phyloP scores from a whole-genome alignment of 2,113 vertebrate genomes.

The Rhea americana region DNA sequence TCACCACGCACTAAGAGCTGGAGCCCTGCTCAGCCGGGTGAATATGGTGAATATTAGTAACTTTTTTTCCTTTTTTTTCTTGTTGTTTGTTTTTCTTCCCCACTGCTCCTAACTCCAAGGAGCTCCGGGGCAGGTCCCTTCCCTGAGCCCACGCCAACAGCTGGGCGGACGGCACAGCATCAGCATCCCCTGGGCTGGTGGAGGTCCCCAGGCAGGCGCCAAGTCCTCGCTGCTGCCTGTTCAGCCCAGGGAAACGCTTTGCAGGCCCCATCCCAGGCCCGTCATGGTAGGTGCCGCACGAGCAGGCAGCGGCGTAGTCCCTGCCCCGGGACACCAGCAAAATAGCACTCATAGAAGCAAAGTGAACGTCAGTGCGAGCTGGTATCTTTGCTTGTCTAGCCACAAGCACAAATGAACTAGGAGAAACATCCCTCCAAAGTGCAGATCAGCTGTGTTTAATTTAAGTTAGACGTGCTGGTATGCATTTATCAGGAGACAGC shows the following conservation, averaged over 20 bases:
- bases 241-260: accelerated
- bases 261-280: accelerated
- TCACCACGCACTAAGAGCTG: background rate
- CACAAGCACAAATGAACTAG: background rate
- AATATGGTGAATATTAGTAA: no score
- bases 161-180: background rate
- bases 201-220: accelerated
- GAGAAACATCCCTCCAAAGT: accelerated
- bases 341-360: no score
- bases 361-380: background rate
- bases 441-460: accelerated
- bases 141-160: accelerated
- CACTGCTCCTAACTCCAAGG: background rate
- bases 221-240: accelerated
- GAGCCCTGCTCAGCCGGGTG: no score
- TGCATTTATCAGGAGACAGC: background rate
- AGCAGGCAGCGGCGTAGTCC: background rate
- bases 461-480: accelerated
- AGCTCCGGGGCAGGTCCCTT: background rate
- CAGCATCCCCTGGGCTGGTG: accelerated
- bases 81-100: background rate
- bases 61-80: accelerated
- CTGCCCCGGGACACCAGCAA: background rate
- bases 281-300: accelerated
- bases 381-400: background rate